Base-by-base conservation (phyloP, 1,140 invertebrate genomes). In the Dreissena polymorpha region DNA sequence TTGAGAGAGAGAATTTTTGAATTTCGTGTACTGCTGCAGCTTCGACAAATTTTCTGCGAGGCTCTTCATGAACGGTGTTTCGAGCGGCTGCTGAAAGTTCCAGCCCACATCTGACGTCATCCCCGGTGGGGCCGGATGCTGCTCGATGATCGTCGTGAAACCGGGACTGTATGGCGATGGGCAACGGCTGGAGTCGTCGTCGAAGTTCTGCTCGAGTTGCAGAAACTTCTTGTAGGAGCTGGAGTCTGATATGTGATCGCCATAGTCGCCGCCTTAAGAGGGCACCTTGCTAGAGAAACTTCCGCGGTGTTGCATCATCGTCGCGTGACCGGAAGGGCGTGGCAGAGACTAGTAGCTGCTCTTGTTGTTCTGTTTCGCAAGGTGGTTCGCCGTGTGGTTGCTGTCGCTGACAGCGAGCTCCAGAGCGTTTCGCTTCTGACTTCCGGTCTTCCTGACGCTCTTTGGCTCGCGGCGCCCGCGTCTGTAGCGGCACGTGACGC, bases 201-300 rank as follows among this genome's bases (percentile, higher is more conserved):
- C 86, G 0, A 85, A 73, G 50, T 83, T 86, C 29, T 86, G 81
- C 63, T 88, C 86, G 68, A 89, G 71, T 64, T 83, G 74, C 60
- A 89, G 72, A 65, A 85, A 88, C 71, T 85, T 78, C 23, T 87
- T 85, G 76, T 86, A 88, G 55, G 84, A 80, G 49, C 86, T 84
- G n/a, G 84, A 84, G 13, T 89, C 86, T 3, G 85, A 84, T 81
- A 85, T 84, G 7, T 76, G 81, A 23, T 83, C 81, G 16, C 72
- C 67, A 49, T 76, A 83, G 18, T 83, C 81, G 10, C 81, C 81
- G 39, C 8, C 39, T 53, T 83, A 72, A 49, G 81, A 83, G 10
- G 81, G 81, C 0, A 77, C 73, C 57, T 83, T 83, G 39, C 39
- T 39, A 13, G 81, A 83, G 57, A 83, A 83, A 29, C 81, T 76